Conservation (phyloP, 1,140 invertebrate genomes). For the Drosophila sp. region DNA sequence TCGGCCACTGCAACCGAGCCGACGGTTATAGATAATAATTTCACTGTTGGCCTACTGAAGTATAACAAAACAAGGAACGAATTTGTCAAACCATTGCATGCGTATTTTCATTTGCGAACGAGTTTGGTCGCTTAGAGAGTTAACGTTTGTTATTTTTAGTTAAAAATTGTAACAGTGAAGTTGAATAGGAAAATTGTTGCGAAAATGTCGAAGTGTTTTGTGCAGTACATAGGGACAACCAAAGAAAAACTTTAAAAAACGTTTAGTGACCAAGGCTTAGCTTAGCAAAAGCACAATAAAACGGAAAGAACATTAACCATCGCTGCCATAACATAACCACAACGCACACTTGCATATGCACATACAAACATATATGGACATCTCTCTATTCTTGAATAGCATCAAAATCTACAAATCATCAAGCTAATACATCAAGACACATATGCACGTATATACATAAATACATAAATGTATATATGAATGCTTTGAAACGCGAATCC, state of each 20-base stretch:
- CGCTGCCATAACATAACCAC: constrained; percentile 21
- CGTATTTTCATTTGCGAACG: constrained; percentile 68
- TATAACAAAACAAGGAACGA: constrained; percentile 77
- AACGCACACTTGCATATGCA: constrained; percentile 29
- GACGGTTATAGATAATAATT: constrained; percentile 76
- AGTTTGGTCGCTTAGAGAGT: constrained; percentile 61
- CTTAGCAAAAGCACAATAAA: constrained; percentile 25
- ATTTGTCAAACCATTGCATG: constrained; percentile 67
- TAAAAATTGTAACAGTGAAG: constrained; percentile 74
- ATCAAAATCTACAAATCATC: constrained; percentile 8
- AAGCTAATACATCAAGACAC: constrained; percentile 19
- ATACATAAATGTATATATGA: constrained; percentile 9
- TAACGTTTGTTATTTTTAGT: constrained; percentile 73
- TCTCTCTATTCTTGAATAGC: constrained; percentile 6
- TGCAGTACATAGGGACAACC: constrained; percentile 25
- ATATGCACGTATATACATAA: constrained; percentile 28
- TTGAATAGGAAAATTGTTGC: constrained; percentile 38
- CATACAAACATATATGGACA: constrained; percentile 18
- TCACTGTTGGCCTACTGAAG: constrained; percentile 65
- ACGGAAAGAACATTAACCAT: constrained; percentile 18
- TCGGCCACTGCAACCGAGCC: constrained; percentile 32
- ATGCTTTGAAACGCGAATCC: constrained; percentile 10
- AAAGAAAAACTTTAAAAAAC: constrained; percentile 31
- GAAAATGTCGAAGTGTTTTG: constrained; percentile 54
- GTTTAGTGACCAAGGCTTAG: constrained; percentile 26